These are phyloP conservation scores for Agonum fuliginosum DNA, from an alignment of 2,888 invertebrate genomes.

Conservation along the genomic window DNA sequence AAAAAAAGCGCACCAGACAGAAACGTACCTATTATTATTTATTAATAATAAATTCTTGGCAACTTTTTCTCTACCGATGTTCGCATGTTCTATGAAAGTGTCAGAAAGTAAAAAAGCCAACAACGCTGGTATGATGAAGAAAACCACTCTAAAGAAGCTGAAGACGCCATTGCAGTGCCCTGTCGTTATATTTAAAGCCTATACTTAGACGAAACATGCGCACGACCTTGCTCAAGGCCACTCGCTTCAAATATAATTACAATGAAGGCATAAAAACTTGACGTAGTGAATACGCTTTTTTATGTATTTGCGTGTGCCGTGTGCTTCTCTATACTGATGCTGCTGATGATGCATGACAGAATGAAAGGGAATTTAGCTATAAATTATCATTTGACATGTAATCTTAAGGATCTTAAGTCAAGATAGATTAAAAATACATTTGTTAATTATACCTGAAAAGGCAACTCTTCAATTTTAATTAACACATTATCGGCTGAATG, in stretches of 20 bases:
- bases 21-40: no score
- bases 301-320: constrained; percentile 5
- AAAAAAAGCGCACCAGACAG: no score
- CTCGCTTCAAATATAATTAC: constrained; percentile 44
- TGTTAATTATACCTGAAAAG: no score
- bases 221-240: constrained; percentile 43
- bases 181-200: constrained; percentile 35
- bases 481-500: no score
- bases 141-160: background rate
- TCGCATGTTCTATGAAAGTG: background rate
- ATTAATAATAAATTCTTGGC: no score
- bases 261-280: constrained; percentile 35
- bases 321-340: background rate
- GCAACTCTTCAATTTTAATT: no score
- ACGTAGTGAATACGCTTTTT: constrained; percentile 30
- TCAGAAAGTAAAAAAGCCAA: background rate
- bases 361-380: constrained; percentile 39
- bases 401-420: background rate
- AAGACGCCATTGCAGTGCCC: background rate
- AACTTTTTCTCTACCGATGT: no score
- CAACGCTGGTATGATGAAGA: background rate
- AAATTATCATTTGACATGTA: constrained; percentile 37
- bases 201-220: constrained; percentile 32
- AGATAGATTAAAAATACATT: constrained; percentile 26
- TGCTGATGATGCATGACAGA: constrained; percentile 14